phyloP scores from a whole-genome alignment of 2,797 vertebrate genomes.

The Sylvilagus floridanus region DNA sequence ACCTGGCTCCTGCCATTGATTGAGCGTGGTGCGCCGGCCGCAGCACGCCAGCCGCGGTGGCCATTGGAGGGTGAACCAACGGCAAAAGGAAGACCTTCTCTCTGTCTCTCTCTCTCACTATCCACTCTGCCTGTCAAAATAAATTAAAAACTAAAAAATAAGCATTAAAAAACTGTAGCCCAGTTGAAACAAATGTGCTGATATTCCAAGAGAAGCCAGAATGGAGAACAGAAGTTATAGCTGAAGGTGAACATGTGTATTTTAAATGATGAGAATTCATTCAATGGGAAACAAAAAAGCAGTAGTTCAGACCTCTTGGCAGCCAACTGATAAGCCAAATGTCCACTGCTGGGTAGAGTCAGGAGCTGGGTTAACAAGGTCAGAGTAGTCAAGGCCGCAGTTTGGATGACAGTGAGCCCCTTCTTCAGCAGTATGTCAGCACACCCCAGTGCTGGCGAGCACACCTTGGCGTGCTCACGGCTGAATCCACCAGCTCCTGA shows the following conservation, averaged over 20 bases:
- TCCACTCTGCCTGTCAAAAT: no score
- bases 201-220: no score
- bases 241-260: background rate
- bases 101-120: no score
- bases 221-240: background rate
- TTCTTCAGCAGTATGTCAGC: background rate
- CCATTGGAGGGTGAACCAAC: no score
- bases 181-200: no score
- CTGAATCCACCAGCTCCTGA: background rate
- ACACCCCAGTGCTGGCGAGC: background rate
- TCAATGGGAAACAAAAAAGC: background rate
- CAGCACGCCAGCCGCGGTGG: no score
- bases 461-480: background rate
- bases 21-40: no score
- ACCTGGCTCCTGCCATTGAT: no score
- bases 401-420: background rate
- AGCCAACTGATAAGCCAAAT: background rate
- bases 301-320: background rate
- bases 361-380: background rate
- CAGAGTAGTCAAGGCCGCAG: background rate
- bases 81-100: no score
- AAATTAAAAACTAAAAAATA: no score
- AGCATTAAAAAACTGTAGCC: no score
- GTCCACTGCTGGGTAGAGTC: background rate
- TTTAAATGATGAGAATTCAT: constrained; percentile 35